Conservation (phyloP, 2,113 vertebrate genomes). For the Platycercus adscitus region DNA sequence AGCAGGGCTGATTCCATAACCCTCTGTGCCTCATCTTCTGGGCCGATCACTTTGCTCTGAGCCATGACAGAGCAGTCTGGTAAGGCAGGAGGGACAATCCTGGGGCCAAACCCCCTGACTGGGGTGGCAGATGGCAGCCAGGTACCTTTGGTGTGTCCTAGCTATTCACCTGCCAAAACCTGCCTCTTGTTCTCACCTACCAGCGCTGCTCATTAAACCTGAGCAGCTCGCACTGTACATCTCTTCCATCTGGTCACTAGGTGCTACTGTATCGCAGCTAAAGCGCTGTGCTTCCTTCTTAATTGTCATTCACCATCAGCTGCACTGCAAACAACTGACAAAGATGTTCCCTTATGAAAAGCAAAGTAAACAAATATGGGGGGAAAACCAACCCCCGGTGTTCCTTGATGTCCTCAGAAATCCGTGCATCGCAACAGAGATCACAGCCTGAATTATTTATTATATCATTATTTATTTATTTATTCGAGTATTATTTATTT, state of each 20-base stretch:
- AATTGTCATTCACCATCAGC: not conserved
- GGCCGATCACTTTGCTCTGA: not conserved
- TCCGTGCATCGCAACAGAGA: not conserved
- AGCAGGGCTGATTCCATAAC: not conserved
- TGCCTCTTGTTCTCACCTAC: not conserved
- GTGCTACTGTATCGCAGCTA: not conserved
- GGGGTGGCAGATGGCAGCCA: not conserved
- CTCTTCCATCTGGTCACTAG: not conserved
- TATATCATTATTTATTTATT: not conserved
- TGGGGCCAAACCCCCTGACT: not conserved
- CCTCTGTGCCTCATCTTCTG: not conserved
- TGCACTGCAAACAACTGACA: not conserved
- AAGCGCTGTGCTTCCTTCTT: not conserved
- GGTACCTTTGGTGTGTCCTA: not conserved
- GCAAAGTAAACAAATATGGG: not conserved
- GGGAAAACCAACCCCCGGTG: accelerated
- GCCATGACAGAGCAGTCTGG: not conserved
- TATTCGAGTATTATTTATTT: not conserved
- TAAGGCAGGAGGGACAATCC: not conserved
- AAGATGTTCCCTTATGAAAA: not conserved
- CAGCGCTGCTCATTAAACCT: not conserved
- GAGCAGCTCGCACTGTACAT: not conserved
- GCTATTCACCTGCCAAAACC: not conserved
- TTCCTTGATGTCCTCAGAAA: not conserved
- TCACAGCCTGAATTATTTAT: not conserved